These are phyloP conservation scores for Amblyopsis rosae DNA, from an alignment of 2,113 vertebrate species.

Conservation along the genomic window DNA sequence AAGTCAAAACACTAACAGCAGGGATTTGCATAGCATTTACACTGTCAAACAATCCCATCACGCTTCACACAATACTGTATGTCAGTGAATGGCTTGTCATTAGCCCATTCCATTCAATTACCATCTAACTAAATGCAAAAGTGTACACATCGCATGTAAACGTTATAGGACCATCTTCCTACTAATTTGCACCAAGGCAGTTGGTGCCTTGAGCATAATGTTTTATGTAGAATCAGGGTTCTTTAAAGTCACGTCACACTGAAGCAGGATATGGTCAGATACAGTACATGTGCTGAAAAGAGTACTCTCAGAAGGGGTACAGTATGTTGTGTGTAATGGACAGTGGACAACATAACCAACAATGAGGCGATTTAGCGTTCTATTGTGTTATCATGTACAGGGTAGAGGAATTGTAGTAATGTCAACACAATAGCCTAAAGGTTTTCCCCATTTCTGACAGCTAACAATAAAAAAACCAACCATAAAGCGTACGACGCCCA, in stretches of 20 bases:
- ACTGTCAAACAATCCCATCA: too few species aligned
- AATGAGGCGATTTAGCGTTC: background rate
- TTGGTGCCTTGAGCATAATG: too few species aligned
- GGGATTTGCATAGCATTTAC: background rate
- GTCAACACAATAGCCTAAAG: background rate
- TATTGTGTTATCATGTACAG: background rate
- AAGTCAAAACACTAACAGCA: slow-evolving; percentile 15
- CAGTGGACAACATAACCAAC: too few species aligned
- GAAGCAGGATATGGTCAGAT: background rate
- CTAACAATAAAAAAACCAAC: background rate
- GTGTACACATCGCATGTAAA: too few species aligned
- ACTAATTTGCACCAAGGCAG: too few species aligned
- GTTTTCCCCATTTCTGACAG: slow-evolving; percentile 17
- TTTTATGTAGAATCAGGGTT: background rate
- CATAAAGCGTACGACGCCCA: background rate
- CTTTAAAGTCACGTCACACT: background rate
- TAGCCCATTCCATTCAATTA: background rate
- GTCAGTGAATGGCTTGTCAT: background rate
- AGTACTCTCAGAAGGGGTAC: too few species aligned
- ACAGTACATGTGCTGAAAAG: background rate
- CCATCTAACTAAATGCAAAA: background rate
- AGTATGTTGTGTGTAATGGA: too few species aligned
- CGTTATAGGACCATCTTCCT: too few species aligned
- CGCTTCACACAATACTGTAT: too few species aligned
- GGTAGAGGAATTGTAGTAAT: background rate